Evolutionary conservation across 2,113 vertebrate species (phyloP).

Genomic region (Nettapus auritus): DNA sequence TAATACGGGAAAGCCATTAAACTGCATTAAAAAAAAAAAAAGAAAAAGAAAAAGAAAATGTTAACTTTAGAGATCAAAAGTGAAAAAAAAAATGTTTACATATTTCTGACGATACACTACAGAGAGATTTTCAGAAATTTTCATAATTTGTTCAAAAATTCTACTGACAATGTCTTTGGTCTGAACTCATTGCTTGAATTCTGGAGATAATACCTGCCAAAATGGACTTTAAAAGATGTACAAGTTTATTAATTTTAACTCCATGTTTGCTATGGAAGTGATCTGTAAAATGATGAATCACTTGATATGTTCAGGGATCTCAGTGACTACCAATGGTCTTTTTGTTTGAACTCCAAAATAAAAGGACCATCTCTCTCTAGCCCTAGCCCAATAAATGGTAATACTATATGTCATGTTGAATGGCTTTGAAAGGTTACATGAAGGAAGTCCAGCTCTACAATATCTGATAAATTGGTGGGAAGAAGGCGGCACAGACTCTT

Average conservation of each 20-base stretch:
- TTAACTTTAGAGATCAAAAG: not conserved
- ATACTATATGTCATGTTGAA: not conserved
- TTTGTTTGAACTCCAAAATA: fast-evolving
- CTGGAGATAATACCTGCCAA: not conserved
- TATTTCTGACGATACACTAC: not conserved
- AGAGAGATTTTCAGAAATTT: not conserved
- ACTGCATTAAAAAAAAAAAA: not conserved
- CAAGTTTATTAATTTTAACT: not conserved
- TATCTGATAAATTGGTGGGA: not conserved
- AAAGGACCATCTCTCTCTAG: not conserved
- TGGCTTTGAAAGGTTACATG: not conserved
- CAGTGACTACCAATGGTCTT: not conserved
- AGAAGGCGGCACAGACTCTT: not conserved
- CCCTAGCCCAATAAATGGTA: not conserved
- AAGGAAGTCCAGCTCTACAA: not conserved
- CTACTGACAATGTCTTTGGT: not conserved
- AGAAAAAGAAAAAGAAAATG: not conserved
- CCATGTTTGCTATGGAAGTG: not conserved
- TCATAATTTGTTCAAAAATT: not conserved
- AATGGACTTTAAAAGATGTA: not conserved
- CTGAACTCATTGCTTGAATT: not conserved
- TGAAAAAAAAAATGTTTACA: not conserved
- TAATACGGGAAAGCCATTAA: not conserved
- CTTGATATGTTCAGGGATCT: not conserved
- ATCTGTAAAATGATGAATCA: not conserved